Conservation (phyloP, 92 coral and sea anemone species). For the Palythoa heliodiscus region DNA sequence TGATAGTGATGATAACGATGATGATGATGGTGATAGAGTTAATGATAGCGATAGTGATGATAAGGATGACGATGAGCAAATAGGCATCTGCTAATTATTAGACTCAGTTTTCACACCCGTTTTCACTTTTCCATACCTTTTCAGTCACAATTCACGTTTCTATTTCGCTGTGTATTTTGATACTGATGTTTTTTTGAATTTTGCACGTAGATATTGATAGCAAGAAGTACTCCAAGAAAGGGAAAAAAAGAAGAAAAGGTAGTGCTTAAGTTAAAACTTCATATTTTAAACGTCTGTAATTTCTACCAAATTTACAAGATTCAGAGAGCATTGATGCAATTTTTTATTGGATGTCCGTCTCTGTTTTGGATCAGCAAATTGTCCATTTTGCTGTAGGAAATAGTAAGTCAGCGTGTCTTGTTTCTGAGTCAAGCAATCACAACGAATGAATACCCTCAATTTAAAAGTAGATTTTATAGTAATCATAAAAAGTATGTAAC, state of each 20-base stretch:
- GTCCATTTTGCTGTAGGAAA: too few relatives aligned
- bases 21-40: neutral
- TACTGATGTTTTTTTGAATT: conserved; percentile 14
- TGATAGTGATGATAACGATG: neutral
- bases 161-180: neutral
- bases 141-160: neutral
- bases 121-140: too few relatives aligned
- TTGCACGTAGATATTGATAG: conserved; percentile 37
- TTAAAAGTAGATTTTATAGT: too few relatives aligned
- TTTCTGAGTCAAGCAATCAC: too few relatives aligned
- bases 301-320: neutral
- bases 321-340: neutral
- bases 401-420: too few relatives aligned
- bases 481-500: too few relatives aligned
- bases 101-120: too few relatives aligned
- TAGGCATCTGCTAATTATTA: too few relatives aligned
- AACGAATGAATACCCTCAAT: too few relatives aligned
- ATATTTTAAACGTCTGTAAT: neutral
- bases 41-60: neutral
- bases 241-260: conserved; percentile 71
- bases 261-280: neutral
- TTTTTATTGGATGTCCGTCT: too few relatives aligned
- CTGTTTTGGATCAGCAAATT: too few relatives aligned
- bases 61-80: neutral
- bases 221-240: conserved; percentile 75